Evolutionary conservation across 2,113 vertebrate species (phyloP), one percentile per base, ranked within the genome.

Genomic region (Tragelaphus strepsiceros): DNA sequence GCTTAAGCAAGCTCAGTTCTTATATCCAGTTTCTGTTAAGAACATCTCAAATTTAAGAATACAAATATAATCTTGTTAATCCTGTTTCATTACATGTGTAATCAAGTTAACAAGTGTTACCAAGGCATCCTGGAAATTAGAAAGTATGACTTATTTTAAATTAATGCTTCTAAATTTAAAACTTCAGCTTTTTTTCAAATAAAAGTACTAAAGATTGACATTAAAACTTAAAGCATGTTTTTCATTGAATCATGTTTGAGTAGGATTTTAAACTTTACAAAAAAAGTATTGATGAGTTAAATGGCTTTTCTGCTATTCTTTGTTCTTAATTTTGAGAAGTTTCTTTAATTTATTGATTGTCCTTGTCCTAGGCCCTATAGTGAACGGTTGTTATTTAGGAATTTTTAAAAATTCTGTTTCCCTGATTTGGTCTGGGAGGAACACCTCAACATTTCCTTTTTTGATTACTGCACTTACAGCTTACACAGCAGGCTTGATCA

Each of bases 131-230:
- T 95, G 46, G 53, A 28, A 86, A 87, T 93, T 96, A 71, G 53
- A 61, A 56, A 91, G 5, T 94, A 86, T 5, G 15, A 49, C 90
- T 96, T 93, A 85, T 77, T 81, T 97, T 97, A 95, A 59, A 78
- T 74, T 93, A 92, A 64, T 91, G 17, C 10, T 43, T 93, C 87
- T 59, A 17, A 30, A 59, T 1, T 49, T 92, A 81, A 83, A 91
- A 88, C 30, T 58, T 78, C 7, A 91, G 14, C 14, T 84, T 94
- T 88, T 53, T 43, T 62, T 19, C n/a, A 39, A 71, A 39, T 62
- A 64, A 81, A 80, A 90, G 9, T 88, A 22, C 14, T 54, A 81
- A 58, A 6, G 11, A 15, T 51, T 93, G 12, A 78, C 43, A 24
- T 61, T 86, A 92, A 93, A 82, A 51, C 26, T n/a, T 14, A 78